phyloP scores from a whole-genome alignment of 64 coral and sea anemone genomes.

The Stichodactyla mertensii region DNA sequence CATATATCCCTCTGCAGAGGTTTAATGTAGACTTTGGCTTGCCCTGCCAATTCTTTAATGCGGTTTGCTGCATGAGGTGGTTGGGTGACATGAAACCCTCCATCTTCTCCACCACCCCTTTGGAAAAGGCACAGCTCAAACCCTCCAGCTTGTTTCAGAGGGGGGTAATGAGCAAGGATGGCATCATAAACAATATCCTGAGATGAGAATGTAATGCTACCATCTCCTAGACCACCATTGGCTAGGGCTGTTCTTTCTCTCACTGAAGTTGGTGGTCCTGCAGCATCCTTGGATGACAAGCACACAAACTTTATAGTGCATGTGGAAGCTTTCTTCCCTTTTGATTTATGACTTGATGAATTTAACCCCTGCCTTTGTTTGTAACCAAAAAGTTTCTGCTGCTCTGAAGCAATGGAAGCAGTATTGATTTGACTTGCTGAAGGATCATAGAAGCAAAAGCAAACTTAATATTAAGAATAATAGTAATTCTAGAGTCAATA shows the following conservation, averaged over 20 bases:
- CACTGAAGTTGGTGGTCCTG: slow-evolving; percentile 27
- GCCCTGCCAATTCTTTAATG: slow-evolving; percentile 13
- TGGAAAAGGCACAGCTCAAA: slow-evolving; percentile 25
- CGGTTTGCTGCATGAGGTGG: slow-evolving; percentile 8
- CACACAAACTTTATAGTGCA: slow-evolving; percentile 43
- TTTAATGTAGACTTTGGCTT: slow-evolving; percentile 30
- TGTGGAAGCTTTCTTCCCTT: slow-evolving; percentile 8
- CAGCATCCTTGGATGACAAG: slow-evolving; percentile 26
- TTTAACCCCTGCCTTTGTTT: no score
- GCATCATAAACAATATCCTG: slow-evolving; percentile 21
- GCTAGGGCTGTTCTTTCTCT: slow-evolving; percentile 32
- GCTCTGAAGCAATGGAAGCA: no score
- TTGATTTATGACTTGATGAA: no score
- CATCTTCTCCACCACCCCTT: slow-evolving; percentile 26
- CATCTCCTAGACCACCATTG: slow-evolving; percentile 43
- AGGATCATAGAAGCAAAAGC: no score
- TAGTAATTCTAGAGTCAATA: no score
- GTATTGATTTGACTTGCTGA: no score
- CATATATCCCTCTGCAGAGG: slow-evolving; percentile 17
- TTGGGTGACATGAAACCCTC: slow-evolving; percentile 7
- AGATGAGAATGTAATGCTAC: slow-evolving; percentile 1
- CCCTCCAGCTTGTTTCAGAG: slow-evolving; percentile 14
- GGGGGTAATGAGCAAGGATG: slow-evolving; percentile 18
- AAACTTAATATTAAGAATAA: no score
- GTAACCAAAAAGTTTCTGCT: no score